Conservation (phyloP, 2,888 invertebrate species). For the Thymelicus lineola region DNA sequence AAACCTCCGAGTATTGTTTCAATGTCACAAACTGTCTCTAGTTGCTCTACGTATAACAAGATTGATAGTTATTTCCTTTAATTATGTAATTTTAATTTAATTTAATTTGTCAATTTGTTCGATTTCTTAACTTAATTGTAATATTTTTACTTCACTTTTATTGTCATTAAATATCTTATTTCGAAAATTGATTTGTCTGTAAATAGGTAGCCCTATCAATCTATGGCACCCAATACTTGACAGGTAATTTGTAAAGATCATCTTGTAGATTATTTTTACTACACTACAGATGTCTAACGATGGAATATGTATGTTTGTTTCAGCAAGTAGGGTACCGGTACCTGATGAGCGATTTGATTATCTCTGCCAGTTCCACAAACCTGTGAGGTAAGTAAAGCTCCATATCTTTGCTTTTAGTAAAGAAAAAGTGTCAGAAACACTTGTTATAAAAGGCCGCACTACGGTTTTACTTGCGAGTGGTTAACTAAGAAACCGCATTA, state of each 20-base stretch:
- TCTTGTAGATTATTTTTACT: background rate
- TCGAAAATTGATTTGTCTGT: background rate
- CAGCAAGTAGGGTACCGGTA: constrained; percentile 97
- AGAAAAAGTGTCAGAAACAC: too few species aligned
- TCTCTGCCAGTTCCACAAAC: constrained; percentile 97
- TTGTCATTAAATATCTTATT: constrained; percentile 38
- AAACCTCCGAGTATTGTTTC: constrained; percentile 47
- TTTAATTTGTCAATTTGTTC: background rate
- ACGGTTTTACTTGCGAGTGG: too few species aligned
- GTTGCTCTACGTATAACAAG: constrained; percentile 21
- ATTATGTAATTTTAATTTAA: background rate
- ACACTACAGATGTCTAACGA: constrained; percentile 13
- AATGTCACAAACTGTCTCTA: constrained; percentile 23
- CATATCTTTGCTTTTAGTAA: background rate
- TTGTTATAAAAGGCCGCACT: too few species aligned
- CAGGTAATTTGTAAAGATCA: background rate
- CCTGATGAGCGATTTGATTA: constrained; percentile 97
- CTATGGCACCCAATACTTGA: background rate
- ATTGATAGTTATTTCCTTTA: constrained; percentile 18
- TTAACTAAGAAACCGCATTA: too few species aligned
- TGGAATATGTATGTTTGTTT: constrained; percentile 59
- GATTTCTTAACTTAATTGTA: background rate
- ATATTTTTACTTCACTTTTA: constrained; percentile 16
- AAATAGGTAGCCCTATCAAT: background rate
- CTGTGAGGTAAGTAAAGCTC: constrained; percentile 89